Evolutionary conservation across 2,888 invertebrate genomes (phyloP).

Genomic region (Melitaea athalia): DNA sequence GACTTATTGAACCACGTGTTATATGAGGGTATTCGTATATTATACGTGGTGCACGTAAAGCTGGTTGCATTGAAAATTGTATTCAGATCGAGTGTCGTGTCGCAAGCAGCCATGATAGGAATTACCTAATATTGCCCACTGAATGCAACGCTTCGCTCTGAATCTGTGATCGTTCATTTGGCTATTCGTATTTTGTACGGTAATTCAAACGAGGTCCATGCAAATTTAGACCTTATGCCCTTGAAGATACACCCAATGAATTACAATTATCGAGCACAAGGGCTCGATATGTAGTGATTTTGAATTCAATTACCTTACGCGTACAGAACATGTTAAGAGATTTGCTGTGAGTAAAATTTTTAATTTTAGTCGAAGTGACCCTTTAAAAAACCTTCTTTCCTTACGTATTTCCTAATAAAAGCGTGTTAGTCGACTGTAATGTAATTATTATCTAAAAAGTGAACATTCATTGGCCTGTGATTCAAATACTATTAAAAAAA

Average conservation of each 20-base stretch:
- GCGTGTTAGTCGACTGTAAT: not conserved
- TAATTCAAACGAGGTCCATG: constrained; percentile 51
- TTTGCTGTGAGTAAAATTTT: constrained; percentile 21
- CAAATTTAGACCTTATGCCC: constrained; percentile 59
- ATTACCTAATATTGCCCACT: constrained; percentile 59
- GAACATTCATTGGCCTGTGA: no score
- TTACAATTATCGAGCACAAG: constrained; percentile 41
- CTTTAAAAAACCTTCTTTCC: not conserved
- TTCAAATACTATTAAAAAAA: no score
- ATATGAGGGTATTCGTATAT: not conserved
- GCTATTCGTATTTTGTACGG: constrained; percentile 56
- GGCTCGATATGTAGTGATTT: constrained; percentile 31
- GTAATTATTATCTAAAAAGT: not conserved
- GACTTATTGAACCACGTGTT: no score
- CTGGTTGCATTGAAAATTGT: constrained; percentile 52
- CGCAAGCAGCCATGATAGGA: constrained; percentile 62
- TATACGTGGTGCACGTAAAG: constrained; percentile 15
- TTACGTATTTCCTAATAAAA: not conserved
- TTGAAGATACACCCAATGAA: constrained; percentile 51
- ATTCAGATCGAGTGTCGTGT: constrained; percentile 56
- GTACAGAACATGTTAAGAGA: constrained; percentile 21
- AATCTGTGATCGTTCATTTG: constrained; percentile 57
- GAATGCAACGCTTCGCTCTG: constrained; percentile 54
- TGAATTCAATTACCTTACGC: constrained; percentile 22
- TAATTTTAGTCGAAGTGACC: constrained; percentile 10